These are phyloP conservation scores for Harpalus rubripes DNA, from an alignment of 2,888 invertebrate species.

Conservation along the genomic window DNA sequence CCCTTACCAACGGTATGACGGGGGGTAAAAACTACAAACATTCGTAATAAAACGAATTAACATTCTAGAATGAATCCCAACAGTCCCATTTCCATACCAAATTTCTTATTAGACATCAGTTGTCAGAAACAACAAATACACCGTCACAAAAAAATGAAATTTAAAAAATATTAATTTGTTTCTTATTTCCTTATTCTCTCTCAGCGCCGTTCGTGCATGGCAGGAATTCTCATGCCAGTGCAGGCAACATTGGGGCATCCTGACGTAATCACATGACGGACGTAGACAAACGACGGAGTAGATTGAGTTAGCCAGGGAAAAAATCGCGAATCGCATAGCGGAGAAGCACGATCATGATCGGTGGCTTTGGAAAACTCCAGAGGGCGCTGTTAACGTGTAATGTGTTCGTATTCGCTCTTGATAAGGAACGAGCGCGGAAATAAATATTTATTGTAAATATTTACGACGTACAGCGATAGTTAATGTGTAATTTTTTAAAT, in stretches of 20 bases:
- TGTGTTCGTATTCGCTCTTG: conserved; percentile 5
- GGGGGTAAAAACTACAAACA: neutral
- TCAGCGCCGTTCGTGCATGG: conserved; percentile 6
- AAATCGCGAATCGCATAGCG: conserved; percentile 30
- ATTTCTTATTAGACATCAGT: conserved; percentile 27
- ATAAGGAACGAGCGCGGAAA: conserved; percentile 2
- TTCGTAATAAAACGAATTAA: neutral
- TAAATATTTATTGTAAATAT: conserved; percentile 49
- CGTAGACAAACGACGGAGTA: conserved; percentile 64
- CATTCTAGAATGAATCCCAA: neutral
- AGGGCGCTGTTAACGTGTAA: conserved; percentile 41
- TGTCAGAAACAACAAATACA: conserved; percentile 34
- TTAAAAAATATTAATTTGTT: conserved; percentile 44
- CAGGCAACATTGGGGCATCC: conserved; percentile 29
- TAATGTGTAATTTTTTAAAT: neutral
- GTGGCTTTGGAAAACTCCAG: conserved; percentile 11
- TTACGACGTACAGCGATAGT: neutral
- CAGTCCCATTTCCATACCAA: conserved; percentile 12
- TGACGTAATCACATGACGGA: conserved; percentile 63
- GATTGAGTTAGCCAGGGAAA: conserved; percentile 63
- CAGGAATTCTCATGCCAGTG: neutral
- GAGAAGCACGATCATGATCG: conserved; percentile 8
- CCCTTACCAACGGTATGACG: no score
- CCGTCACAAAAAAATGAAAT: conserved; percentile 24
- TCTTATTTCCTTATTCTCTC: conserved; percentile 24